These are phyloP conservation scores for Nemotelus pantherinus DNA, from an alignment of 2,888 invertebrate species.

Conservation along the genomic window DNA sequence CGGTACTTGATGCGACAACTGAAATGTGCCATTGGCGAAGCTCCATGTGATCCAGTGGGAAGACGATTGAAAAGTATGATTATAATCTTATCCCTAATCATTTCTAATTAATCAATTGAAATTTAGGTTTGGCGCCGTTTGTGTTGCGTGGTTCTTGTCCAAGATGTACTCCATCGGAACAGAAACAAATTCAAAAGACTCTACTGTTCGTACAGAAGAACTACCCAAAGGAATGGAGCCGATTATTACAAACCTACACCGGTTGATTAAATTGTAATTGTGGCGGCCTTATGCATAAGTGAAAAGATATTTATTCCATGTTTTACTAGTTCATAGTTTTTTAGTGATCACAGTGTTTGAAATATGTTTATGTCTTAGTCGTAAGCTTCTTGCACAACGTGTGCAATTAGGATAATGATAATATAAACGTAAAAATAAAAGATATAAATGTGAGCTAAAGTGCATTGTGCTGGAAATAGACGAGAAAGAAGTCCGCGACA, in stretches of 20 bases:
- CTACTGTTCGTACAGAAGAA: slow-evolving; percentile 78
- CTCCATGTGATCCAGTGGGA: slow-evolving; percentile 78
- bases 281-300: neutral
- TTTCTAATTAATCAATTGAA: neutral
- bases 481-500: too few relatives aligned
- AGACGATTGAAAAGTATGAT: slow-evolving; percentile 75
- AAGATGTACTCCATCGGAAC: slow-evolving; percentile 75
- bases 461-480: too few relatives aligned
- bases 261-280: slow-evolving; percentile 61
- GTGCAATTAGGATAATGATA: neutral
- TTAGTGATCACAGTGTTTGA: neutral
- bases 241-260: slow-evolving; percentile 75
- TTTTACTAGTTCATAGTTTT: neutral
- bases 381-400: neutral
- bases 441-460: too few relatives aligned
- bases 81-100: slow-evolving; percentile 53
- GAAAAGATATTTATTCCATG: slow-evolving; percentile 1
- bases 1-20: slow-evolving; percentile 77
- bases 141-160: slow-evolving; percentile 79
- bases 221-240: slow-evolving; percentile 81
- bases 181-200: slow-evolving; percentile 78
- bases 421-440: too few relatives aligned
- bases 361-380: neutral
- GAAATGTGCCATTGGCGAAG: slow-evolving; percentile 79
- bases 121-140: slow-evolving; percentile 76